Evolutionary conservation across 2,113 vertebrate species (phyloP).

Genomic region (Indri indri): DNA sequence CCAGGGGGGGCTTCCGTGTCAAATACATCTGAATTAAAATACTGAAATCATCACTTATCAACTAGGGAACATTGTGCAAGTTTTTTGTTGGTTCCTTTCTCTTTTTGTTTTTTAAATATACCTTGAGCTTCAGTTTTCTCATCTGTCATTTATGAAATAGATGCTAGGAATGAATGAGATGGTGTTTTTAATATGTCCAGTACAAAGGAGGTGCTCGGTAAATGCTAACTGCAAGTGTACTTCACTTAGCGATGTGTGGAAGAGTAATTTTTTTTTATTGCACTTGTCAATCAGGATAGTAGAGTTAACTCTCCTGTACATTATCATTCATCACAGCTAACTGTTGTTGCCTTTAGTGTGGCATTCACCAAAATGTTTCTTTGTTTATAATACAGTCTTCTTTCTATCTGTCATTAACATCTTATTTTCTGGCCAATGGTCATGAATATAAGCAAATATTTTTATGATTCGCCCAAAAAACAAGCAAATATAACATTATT

Average conservation of each 20-base stretch:
- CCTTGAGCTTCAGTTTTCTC: not conserved
- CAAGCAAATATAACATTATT: not conserved
- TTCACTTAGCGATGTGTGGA: no score
- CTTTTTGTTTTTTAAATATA: not conserved
- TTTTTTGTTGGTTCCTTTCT: not conserved
- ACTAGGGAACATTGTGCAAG: not conserved
- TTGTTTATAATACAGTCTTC: not conserved
- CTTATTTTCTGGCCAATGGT: not conserved
- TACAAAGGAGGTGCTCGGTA: not conserved
- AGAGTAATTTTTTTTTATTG: not conserved
- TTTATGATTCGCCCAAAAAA: not conserved
- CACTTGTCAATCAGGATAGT: not conserved
- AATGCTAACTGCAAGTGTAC: fast-evolving
- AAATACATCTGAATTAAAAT: not conserved
- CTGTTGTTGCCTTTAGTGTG: not conserved
- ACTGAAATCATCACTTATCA: fast-evolving
- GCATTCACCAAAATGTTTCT: not conserved
- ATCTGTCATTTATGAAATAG: not conserved
- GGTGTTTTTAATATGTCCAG: not conserved
- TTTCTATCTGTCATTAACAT: not conserved
- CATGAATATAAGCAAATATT: not conserved
- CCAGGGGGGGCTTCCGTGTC: not conserved
- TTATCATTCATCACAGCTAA: not conserved
- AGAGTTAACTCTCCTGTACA: not conserved
- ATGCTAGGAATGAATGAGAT: not conserved